A percentile compares a stretch with the other conserved stretches of the same genome.
Evolutionary conservation across 2,797 vertebrate genomes (phyloP).

Genomic region (Sciurus vulgaris): DNA sequence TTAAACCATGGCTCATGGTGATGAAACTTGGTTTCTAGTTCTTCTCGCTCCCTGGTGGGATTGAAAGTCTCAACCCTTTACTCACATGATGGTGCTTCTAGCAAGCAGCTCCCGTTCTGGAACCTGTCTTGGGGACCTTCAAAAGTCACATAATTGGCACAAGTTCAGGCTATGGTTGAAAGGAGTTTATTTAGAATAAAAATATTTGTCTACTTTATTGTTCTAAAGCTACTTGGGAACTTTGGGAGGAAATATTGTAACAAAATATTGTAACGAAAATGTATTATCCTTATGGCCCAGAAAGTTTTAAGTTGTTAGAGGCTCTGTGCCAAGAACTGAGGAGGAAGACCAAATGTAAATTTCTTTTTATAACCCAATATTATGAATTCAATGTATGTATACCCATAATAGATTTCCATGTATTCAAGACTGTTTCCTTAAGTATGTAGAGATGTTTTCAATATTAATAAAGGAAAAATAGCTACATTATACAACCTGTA

Average conservation of each 20-base stretch:
- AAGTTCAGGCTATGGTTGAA: not conserved
- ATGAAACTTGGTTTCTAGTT: not conserved
- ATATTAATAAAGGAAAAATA: not conserved
- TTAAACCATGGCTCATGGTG: too few relatives aligned
- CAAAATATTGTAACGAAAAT: not conserved
- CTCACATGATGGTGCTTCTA: too few relatives aligned
- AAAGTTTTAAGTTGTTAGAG: not conserved
- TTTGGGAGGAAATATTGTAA: not conserved
- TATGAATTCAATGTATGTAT: not conserved
- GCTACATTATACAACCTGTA: not conserved
- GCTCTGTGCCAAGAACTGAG: not conserved
- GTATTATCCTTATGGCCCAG: not conserved
- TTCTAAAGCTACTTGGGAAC: not conserved
- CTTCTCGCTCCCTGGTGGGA: too few relatives aligned
- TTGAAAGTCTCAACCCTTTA: not conserved
- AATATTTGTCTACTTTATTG: not conserved
- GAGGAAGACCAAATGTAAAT: not conserved
- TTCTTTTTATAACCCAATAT: too few relatives aligned
- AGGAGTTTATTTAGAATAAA: not conserved
- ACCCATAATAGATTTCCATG: not conserved
- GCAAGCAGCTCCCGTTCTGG: not conserved
- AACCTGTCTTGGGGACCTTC: not conserved
- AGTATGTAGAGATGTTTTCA: not conserved
- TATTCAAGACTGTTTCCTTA: not conserved
- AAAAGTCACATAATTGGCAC: not conserved